phyloP scores from a whole-genome alignment of 2,888 invertebrate species.

The Scaptomyza tumidula region DNA sequence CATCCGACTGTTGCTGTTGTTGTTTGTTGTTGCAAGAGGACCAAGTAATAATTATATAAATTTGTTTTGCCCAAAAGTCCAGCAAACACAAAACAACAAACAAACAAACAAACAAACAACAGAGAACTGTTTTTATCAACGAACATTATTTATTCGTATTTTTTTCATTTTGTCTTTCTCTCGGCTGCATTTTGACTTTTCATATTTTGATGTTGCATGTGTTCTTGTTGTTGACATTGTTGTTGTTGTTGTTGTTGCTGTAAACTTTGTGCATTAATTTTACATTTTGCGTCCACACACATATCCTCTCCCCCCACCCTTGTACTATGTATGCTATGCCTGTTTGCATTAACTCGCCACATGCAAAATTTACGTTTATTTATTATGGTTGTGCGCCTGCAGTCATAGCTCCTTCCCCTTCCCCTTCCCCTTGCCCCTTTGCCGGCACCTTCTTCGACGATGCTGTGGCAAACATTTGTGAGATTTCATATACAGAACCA shows the following conservation, averaged over 20 bases:
- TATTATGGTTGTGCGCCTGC: slow-evolving; percentile 62
- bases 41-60: slow-evolving; percentile 62
- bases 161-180: slow-evolving; percentile 52
- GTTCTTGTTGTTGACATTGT: slow-evolving; percentile 51
- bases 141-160: slow-evolving; percentile 71
- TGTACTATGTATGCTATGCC: slow-evolving; percentile 32
- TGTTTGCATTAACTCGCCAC: slow-evolving; percentile 78
- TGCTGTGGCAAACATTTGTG: slow-evolving; percentile 67
- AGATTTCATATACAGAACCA: slow-evolving; percentile 44
- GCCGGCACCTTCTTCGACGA: slow-evolving; percentile 15
- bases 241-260: slow-evolving; percentile 47
- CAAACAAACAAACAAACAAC: slow-evolving; percentile 11
- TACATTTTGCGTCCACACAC: slow-evolving; percentile 66
- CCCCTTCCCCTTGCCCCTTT: not conserved
- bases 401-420: slow-evolving; percentile 12
- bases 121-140: slow-evolving; percentile 66
- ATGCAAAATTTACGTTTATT: slow-evolving; percentile 79
- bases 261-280: slow-evolving; percentile 82
- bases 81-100: slow-evolving; percentile 20
- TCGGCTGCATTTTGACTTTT: slow-evolving; percentile 44
- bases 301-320: not conserved
- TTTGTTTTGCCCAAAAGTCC: slow-evolving; percentile 38
- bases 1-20: slow-evolving; percentile 47
- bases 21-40: slow-evolving; percentile 4
- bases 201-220: slow-evolving; percentile 40